Base-by-base conservation (phyloP, 2,888 invertebrate genomes). In the Stratiomys singularior region DNA sequence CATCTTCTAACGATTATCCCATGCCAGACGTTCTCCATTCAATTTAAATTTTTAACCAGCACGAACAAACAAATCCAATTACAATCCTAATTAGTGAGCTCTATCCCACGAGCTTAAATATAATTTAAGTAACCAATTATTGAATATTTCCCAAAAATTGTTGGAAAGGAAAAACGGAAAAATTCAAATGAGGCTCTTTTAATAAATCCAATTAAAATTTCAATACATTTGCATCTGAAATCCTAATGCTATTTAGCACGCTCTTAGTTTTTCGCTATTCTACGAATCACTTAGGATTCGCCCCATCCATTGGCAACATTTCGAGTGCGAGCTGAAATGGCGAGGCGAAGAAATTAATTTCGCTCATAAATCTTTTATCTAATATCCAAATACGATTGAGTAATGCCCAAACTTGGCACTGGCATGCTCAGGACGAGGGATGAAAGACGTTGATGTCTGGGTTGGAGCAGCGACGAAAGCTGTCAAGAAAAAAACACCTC, bases 201-300 rank as follows among this genome's bases (percentile, higher is more conserved):
- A 69, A 69, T 69, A 74, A 72, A 74, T 74, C 58, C 74, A 74
- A 74, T 74, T 74, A 74, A 60, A 74, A 47, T 74, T 74, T 74
- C 74, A 72, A 72, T 72, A 58, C 72, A 66, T 66, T 66, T 72
- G 21, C 72, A 69, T 69, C 69, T 21, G 25, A 69, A 69, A 69
- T 69, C 69, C 69, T 18, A 25, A 46, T 23, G 69, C 23, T 60
- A 2, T 13, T 23, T 18, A 9, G 46, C 66, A 18, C 21, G 30
- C 21, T 9, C 37, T 37, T 37, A 37, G 37, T 37, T 37, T 66
- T 66, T 64, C 64, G 7, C 44, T 44, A 66, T 66, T 66, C 5
- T 18, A 7, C 13, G 37, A 52, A 13, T 60, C 60, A 11, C 4
- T 66, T 66, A 18, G 44, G 66, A 66, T 66, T 64, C 15, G 9